Evolutionary conservation across 1,140 invertebrate species (phyloP).

Genomic region (Phocides pigmalion): DNA sequence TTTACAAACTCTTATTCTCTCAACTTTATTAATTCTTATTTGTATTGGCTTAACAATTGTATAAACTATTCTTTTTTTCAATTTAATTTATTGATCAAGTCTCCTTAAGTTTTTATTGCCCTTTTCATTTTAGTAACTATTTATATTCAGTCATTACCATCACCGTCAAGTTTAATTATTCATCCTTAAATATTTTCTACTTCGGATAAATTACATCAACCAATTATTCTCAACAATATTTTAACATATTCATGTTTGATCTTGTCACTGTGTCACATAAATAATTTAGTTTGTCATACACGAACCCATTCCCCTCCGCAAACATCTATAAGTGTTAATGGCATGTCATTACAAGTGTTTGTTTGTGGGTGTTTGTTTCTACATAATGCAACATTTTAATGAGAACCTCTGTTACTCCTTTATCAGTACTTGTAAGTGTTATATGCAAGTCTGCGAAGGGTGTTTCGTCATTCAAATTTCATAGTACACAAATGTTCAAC

Average conservation of each 20-base stretch:
- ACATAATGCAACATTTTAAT: conserved; percentile 29
- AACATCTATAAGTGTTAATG: conserved; percentile 59
- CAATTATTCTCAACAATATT: too few relatives aligned
- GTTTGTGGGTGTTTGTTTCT: conserved; percentile 35
- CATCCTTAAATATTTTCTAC: too few relatives aligned
- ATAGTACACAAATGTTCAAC: background rate
- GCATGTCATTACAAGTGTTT: conserved; percentile 57
- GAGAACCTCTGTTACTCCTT: conserved; percentile 24
- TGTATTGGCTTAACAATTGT: too few relatives aligned
- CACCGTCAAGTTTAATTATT: too few relatives aligned
- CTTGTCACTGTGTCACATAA: conserved; percentile 25
- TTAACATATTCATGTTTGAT: background rate
- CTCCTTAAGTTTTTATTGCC: too few relatives aligned
- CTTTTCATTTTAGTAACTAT: too few relatives aligned
- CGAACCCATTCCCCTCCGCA: conserved; percentile 44
- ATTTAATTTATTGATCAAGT: too few relatives aligned
- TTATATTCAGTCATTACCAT: too few relatives aligned
- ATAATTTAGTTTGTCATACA: conserved; percentile 54
- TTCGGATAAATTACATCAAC: too few relatives aligned
- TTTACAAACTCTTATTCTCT: too few relatives aligned
- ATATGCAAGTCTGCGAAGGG: background rate
- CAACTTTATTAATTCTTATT: too few relatives aligned
- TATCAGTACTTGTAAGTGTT: background rate
- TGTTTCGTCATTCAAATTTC: background rate
- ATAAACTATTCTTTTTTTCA: too few relatives aligned